Base-by-base conservation (phyloP, 1,140 invertebrate genomes). In the Penaeus vannamei region DNA sequence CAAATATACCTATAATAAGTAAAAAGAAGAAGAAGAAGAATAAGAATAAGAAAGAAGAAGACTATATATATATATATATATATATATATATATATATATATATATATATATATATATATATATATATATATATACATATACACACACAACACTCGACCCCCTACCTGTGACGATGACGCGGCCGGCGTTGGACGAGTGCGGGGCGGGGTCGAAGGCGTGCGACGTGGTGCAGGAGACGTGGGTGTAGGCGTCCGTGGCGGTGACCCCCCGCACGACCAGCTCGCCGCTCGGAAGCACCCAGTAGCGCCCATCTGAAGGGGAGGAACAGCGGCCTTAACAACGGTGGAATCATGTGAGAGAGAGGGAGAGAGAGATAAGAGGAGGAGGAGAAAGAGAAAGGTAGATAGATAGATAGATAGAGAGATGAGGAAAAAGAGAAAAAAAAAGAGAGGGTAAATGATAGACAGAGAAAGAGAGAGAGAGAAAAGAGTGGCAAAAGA, bases 91-190 rank as follows among this genome's bases (percentile, higher is more conserved):
- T 46, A 10, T 46, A 46, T 46, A 46, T 46, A 46, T 46, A 46
- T 46, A 10, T 46, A 46, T 46, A 46, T 46, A 46, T 46, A 10
- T 46, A 46, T 10, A 26, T 72, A 72, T 72, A 4, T 72, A 72
- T 72, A 4, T 72, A 72, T 72, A 4, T 72, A 26, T 72, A 4
- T n/a, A 4, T n/a, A 8, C 26, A n/a, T 72, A 0, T 26, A 3
- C 10, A 10, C 19, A 1, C 1, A 14, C 12, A 36, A 72, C 17
- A 14, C 12, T 42, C 36, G 1, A 4, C 4, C 36, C 4, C 36
- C 72, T n/a, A 88, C 86, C 86, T 88, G 86, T 88, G 8, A 88
- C 81, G 80, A 88, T 88, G 81, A 88, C 81, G 12, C 86, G 46
- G 23, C 81, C 86, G 20, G 66, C 72, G 66, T 88, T 88, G 81